phyloP scores from a whole-genome alignment of 2,888 invertebrate species.

The Hesperia comma region DNA sequence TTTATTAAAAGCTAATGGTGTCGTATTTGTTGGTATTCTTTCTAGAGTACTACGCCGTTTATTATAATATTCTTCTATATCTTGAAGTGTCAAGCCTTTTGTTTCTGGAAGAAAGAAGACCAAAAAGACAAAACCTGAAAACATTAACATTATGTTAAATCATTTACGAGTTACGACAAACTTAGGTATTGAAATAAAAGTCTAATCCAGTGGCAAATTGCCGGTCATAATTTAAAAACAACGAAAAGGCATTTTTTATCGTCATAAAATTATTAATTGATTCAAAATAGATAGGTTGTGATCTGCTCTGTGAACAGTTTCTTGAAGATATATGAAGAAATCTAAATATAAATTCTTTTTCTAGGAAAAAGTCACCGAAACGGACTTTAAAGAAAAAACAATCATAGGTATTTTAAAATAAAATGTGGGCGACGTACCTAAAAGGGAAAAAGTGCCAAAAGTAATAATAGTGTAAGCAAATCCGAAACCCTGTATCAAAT shows the following conservation, averaged over 20 bases:
- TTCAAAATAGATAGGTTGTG: too few species aligned
- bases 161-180: background rate
- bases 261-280: too few species aligned
- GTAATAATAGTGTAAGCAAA: slow-evolving; percentile 41
- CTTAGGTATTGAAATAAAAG: too few species aligned
- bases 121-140: slow-evolving; percentile 78
- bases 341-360: too few species aligned
- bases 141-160: background rate
- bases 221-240: too few species aligned
- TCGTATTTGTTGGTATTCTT: background rate
- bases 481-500: slow-evolving; percentile 44
- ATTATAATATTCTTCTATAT: slow-evolving; percentile 87
- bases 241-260: too few species aligned
- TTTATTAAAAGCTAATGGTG: background rate
- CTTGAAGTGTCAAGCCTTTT: slow-evolving; percentile 84
- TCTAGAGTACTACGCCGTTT: slow-evolving; percentile 71
- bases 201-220: too few species aligned
- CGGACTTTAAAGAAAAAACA: background rate
- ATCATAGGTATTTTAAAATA: background rate
- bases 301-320: too few species aligned
- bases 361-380: too few species aligned
- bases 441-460: slow-evolving; percentile 52
- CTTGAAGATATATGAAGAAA: too few species aligned
- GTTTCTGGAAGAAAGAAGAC: slow-evolving; percentile 86
- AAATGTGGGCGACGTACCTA: slow-evolving; percentile 47